phyloP scores from a whole-genome alignment of 2,113 vertebrate genomes.

The Seriola aureovittata region DNA sequence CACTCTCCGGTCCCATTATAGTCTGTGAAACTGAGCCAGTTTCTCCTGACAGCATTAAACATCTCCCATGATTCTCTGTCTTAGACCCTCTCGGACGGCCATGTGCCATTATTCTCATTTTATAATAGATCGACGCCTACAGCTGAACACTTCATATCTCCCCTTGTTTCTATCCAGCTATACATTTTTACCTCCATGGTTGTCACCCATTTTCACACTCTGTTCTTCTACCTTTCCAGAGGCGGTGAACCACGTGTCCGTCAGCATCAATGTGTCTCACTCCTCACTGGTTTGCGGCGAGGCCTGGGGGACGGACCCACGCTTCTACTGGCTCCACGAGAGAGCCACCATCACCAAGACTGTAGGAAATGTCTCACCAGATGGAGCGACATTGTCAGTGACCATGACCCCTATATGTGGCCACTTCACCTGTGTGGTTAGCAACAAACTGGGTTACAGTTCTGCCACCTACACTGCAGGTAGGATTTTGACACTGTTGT shows the following conservation, averaged over 20 bases:
- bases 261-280: constrained; percentile 84
- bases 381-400: constrained; percentile 75
- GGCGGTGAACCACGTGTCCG: constrained; percentile 82
- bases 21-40: constrained; percentile 62
- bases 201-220: constrained; percentile 10
- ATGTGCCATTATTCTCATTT: constrained; percentile 53
- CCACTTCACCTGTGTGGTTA: constrained; percentile 84
- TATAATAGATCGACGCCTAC: constrained; percentile 41
- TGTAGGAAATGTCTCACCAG: constrained; percentile 74
- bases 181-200: constrained; percentile 26
- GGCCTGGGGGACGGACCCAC: constrained; percentile 84
- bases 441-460: constrained; percentile 82
- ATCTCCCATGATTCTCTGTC: constrained; percentile 70
- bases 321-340: constrained; percentile 83
- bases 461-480: constrained; percentile 81
- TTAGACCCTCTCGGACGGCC: constrained; percentile 43
- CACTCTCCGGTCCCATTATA: constrained; percentile 65
- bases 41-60: constrained; percentile 70
- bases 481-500: constrained; percentile 21
- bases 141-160: constrained; percentile 30
- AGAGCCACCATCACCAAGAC: constrained; percentile 50
- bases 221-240: constrained; percentile 63
- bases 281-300: constrained; percentile 79
- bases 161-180: constrained; percentile 14
- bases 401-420: constrained; percentile 75